Evolutionary conservation across 2,888 invertebrate genomes (phyloP).

Genomic region (Meganola albula): DNA sequence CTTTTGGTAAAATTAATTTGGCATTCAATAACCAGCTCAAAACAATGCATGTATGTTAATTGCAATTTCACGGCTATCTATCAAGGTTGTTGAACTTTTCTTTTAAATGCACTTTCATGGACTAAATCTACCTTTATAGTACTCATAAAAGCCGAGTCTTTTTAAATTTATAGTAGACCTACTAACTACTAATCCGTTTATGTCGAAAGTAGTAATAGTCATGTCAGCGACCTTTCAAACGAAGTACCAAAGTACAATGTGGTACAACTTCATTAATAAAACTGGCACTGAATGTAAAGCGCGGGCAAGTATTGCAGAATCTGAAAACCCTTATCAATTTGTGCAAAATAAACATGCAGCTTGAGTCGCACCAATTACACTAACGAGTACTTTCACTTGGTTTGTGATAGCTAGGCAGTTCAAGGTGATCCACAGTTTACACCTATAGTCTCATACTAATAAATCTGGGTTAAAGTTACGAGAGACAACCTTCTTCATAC

Average conservation of each 20-base stretch:
- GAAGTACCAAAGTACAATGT: too few species aligned
- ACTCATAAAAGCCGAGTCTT: too few species aligned
- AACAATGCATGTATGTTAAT: conserved; percentile 58
- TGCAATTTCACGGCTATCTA: conserved; percentile 50
- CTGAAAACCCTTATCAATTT: conserved; percentile 55
- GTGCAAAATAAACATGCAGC: conserved; percentile 51
- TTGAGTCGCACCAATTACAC: conserved; percentile 61
- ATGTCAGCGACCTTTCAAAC: too few species aligned
- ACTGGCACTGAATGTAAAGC: conserved; percentile 23
- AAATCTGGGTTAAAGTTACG: conserved; percentile 36
- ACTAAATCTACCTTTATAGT: conserved; percentile 28
- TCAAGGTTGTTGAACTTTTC: conserved; percentile 51
- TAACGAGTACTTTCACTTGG: conserved; percentile 71
- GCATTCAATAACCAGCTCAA: conserved; percentile 43
- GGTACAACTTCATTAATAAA: conserved; percentile 26
- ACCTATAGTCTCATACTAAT: conserved; percentile 37
- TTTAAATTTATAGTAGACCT: too few species aligned
- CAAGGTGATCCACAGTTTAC: conserved; percentile 59
- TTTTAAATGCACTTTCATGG: conserved; percentile 39
- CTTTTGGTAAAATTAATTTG: too few species aligned
- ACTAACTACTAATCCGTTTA: too few species aligned
- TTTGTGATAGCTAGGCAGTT: conserved; percentile 53
- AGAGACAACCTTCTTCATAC: conserved; percentile 19
- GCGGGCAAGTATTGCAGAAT: conserved; percentile 45
- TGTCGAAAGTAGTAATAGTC: too few species aligned